Percentiles rank a stretch among this genome's conserved stretches.
These are phyloP conservation scores for Polyommatus iphigenia DNA, from an alignment of 2,888 invertebrate genomes.

Conservation along the genomic window DNA sequence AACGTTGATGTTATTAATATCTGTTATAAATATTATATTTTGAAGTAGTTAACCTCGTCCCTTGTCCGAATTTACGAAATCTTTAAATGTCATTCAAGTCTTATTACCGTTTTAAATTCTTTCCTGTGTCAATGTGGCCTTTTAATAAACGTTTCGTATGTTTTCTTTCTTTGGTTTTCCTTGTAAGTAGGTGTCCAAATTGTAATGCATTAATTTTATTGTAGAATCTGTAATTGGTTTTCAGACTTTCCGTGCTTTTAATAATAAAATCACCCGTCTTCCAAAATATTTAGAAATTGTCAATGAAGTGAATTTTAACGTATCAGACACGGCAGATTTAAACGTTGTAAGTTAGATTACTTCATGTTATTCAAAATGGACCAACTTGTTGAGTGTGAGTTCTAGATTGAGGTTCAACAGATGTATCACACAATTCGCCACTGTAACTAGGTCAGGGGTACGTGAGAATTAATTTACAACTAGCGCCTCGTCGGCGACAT, in stretches of 20 bases:
- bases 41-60: slow-evolving; percentile 28
- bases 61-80: neutral
- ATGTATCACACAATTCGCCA: slow-evolving; percentile 43
- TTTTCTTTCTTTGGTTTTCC: neutral
- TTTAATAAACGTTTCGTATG: neutral
- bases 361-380: neutral
- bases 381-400: neutral
- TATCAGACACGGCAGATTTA: too few species aligned
- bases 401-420: slow-evolving; percentile 23
- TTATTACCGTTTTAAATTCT: neutral
- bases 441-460: slow-evolving; percentile 59
- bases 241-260: too few species aligned
- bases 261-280: too few species aligned
- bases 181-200: neutral
- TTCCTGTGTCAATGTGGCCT: neutral
- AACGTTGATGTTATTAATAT: neutral
- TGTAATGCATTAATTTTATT: neutral
- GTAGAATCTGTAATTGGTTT: neutral
- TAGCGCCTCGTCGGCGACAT: slow-evolving; percentile 11
- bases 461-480: slow-evolving; percentile 5
- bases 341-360: too few species aligned
- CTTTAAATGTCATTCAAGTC: neutral
- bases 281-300: too few species aligned
- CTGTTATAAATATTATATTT: neutral
- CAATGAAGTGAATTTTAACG: too few species aligned